Percentiles rank a stretch among this genome's conserved stretches.
These are phyloP conservation scores for Chelonus insularis DNA, from an alignment of 1,140 invertebrate genomes.

Conservation along the genomic window DNA sequence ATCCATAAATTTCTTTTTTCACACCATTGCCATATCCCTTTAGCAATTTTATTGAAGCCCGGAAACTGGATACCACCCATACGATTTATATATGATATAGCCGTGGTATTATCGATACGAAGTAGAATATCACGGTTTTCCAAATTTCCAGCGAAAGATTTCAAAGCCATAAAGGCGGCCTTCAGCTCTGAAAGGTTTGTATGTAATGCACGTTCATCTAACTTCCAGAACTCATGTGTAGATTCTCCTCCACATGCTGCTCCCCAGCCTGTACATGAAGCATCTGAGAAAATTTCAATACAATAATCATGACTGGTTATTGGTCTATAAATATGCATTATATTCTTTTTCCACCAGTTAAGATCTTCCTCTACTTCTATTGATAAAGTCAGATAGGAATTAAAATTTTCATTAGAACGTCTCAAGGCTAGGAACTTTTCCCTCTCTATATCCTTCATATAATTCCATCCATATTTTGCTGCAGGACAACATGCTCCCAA, in stretches of 20 bases:
- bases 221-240: not conserved
- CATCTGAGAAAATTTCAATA: not conserved
- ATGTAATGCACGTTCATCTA: not conserved
- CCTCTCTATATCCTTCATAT: not conserved
- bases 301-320: not conserved
- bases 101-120: not conserved
- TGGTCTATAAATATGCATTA: not conserved
- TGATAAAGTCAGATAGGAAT: not conserved
- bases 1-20: not conserved
- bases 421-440: not conserved
- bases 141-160: not conserved
- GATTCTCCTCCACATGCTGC: not conserved
- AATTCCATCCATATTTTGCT: not conserved
- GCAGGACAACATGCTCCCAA: not conserved
- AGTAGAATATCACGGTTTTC: not conserved
- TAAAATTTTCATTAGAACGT: not conserved
- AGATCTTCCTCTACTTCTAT: not conserved
- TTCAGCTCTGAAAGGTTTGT: not conserved
- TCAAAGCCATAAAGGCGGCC: not conserved
- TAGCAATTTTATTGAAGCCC: not conserved
- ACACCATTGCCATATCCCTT: not conserved
- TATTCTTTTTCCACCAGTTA: conserved; percentile 1
- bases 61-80: not conserved
- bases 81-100: not conserved
- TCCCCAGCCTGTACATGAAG: not conserved